Base-by-base conservation (phyloP, 2,113 vertebrate species). In the Phylloscopus trochilus region DNA sequence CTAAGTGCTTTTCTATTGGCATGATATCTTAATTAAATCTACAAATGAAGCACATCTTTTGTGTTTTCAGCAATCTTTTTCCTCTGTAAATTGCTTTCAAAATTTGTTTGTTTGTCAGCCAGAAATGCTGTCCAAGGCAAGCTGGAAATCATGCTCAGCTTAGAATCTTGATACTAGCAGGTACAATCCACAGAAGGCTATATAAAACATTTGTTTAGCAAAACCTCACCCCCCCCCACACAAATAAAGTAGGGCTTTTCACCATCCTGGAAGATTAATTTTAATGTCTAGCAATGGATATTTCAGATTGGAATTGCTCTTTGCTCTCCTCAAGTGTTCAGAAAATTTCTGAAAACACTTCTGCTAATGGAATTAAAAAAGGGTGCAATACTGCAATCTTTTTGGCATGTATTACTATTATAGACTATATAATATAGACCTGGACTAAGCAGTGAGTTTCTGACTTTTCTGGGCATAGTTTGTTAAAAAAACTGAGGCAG, bases 1-100 rank as follows among this genome's bases (percentile, higher is more conserved):
- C 56, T 69, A 87, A 90, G 62, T 92, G 92, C 41, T 90, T 97
- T 97, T 94, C 96, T 78, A 91, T 91, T 96, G 94, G 90, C 90
- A 85, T n/a, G 67, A 26, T 93, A 95, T 88, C 92, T 90, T 95
- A 93, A 93, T 91, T 93, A 92, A 94, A 95, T 90, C 79, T 95
- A 87, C 79, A 83, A 97, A 91, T 81, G 43, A 47, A 94, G 60
- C 56, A 86, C 0, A 2, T 77, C 70, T 96, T 95, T 70, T 43
- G 79, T 85, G 52, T 88, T 92, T 93, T 74, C 84, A 90, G 55
- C 63, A 77, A 18, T 69, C 80, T 83, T 83, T 55, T 87, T 52
- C 33, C 43, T 73, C 46, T 80, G 43, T 83, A 69, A 93, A 86
- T 83, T 92, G 17, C 68, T 86, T 96, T 67, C 24, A 81, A 39